These are phyloP conservation scores for Thyatira batis DNA, from an alignment of 2,888 invertebrate genomes.

Conservation along the genomic window DNA sequence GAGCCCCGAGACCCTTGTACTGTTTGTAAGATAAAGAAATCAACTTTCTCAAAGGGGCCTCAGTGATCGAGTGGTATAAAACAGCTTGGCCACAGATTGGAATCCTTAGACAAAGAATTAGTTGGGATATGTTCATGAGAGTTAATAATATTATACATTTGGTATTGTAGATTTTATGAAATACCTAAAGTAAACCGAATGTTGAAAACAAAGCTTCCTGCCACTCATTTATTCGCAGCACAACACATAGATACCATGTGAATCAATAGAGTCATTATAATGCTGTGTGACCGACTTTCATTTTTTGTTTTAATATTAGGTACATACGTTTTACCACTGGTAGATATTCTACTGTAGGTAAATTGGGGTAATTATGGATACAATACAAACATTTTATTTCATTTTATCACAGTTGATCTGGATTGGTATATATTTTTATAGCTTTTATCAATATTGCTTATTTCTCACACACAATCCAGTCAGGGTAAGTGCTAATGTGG, in stretches of 20 bases:
- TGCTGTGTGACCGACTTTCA: not conserved
- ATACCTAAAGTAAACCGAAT: no score
- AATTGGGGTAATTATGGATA: not conserved
- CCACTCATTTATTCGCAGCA: conserved; percentile 15
- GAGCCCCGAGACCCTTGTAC: not conserved
- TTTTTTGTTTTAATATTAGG: not conserved
- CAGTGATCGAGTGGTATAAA: no score
- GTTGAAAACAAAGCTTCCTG: conserved; percentile 22
- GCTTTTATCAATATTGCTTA: not conserved
- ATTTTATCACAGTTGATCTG: not conserved
- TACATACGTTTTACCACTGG: not conserved
- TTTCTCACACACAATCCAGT: not conserved
- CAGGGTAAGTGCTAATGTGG: no score
- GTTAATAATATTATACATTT: no score
- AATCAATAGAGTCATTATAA: conserved; percentile 16
- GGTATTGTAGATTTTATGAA: no score
- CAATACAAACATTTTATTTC: not conserved
- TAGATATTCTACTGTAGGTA: no score
- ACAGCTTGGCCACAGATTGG: no score
- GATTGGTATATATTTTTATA: no score
- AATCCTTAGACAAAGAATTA: no score
- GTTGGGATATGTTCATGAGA: no score
- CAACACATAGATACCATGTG: conserved; percentile 6
- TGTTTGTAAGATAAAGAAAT: not conserved
- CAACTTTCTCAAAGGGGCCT: not conserved